Evolutionary conservation across 2,888 invertebrate species (phyloP).

Genomic region (Tenodera sinensis): DNA sequence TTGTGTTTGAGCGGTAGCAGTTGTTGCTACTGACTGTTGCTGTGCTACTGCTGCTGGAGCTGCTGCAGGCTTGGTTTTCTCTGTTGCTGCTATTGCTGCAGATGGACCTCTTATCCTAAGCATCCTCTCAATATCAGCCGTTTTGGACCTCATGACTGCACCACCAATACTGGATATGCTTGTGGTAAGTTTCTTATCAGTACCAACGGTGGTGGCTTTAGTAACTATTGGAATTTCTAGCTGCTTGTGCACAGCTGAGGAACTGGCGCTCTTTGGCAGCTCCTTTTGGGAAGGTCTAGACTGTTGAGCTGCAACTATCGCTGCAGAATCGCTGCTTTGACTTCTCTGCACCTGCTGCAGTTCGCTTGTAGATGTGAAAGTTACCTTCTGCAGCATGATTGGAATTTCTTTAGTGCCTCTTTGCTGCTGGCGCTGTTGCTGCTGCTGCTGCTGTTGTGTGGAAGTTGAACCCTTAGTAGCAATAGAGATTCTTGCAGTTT

Average conservation of each 20-base stretch:
- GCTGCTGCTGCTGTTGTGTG: neutral
- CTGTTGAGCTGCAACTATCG: neutral
- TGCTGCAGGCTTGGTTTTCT: neutral
- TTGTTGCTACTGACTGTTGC: neutral
- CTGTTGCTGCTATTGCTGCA: too few species aligned
- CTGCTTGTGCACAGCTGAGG: constrained; percentile 13
- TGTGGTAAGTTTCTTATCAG: constrained; percentile 49
- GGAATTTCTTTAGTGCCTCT: constrained; percentile 28
- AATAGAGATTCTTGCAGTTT: constrained; percentile 11
- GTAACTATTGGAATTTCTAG: constrained; percentile 14
- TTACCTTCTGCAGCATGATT: constrained; percentile 31
- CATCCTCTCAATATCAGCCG: constrained; percentile 64
- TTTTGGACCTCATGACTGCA: constrained; percentile 61
- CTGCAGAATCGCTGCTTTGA: neutral
- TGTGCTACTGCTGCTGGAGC: constrained; percentile 12
- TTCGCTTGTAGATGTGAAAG: constrained; percentile 58
- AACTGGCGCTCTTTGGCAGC: constrained; percentile 28
- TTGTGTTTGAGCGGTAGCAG: constrained; percentile 47
- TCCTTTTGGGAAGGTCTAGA: neutral
- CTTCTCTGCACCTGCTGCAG: constrained; percentile 43
- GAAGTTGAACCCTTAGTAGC: neutral
- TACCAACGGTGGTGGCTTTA: constrained; percentile 12
- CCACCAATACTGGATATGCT: constrained; percentile 64
- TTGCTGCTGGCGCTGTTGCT: neutral
- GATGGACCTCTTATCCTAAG: constrained; percentile 20